phyloP scores from a whole-genome alignment of 2,888 invertebrate genomes.

The Cordilura impudica region DNA sequence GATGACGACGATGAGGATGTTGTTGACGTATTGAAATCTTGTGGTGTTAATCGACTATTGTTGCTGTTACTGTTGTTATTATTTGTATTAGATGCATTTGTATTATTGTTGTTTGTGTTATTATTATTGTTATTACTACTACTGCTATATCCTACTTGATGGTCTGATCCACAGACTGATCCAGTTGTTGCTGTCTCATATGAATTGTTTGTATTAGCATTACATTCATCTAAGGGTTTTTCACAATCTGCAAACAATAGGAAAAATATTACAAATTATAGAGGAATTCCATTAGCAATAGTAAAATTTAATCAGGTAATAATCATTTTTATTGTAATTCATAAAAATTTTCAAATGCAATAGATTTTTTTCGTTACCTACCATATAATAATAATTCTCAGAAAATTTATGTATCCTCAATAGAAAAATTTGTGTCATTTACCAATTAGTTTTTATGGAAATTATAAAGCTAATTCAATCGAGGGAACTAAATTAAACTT shows the following conservation, averaged over 20 bases:
- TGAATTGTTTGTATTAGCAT: conserved; percentile 68
- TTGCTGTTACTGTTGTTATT: conserved; percentile 25
- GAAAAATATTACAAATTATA: conserved; percentile 9
- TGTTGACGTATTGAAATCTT: conserved; percentile 64
- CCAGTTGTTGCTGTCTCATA: conserved; percentile 71
- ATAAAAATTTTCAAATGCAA: too few species aligned
- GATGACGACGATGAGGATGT: conserved; percentile 29
- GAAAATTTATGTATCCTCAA: too few species aligned
- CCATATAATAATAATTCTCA: too few species aligned
- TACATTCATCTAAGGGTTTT: conserved; percentile 72
- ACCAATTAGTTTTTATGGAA: too few species aligned
- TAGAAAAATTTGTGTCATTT: too few species aligned
- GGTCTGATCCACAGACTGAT: conserved; percentile 75
- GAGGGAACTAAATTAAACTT: too few species aligned
- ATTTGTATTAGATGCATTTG: conserved; percentile 60
- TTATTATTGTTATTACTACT: conserved; percentile 66
- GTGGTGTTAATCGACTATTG: conserved; percentile 60
- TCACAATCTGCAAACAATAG: conserved; percentile 71
- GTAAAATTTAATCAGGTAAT: too few species aligned
- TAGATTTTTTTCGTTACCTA: too few species aligned
- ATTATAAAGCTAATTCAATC: too few species aligned
- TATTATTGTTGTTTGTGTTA: conserved; percentile 57
- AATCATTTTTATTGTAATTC: too few species aligned
- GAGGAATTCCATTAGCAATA: too few species aligned
- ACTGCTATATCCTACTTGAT: conserved; percentile 71